Conservation (phyloP, 2,888 invertebrate genomes). For the Cremastinae sp. region DNA sequence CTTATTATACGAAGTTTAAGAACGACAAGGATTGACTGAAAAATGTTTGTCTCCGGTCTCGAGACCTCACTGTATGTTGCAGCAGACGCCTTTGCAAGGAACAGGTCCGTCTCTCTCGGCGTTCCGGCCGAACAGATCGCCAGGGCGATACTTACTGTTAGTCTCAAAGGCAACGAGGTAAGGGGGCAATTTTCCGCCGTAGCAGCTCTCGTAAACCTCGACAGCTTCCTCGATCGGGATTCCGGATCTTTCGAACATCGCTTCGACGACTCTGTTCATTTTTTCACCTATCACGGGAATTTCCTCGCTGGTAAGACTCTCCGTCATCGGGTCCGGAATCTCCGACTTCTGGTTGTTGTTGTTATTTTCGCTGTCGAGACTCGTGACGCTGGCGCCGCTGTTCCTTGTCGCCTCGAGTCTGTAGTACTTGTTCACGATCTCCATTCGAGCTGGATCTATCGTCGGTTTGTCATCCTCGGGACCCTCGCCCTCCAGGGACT, state of each 20-base stretch:
- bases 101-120: slow-evolving; percentile 68
- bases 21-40: slow-evolving; percentile 42
- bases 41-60: slow-evolving; percentile 46
- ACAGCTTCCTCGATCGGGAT: slow-evolving; percentile 76
- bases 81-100: slow-evolving; percentile 76
- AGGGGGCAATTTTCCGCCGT: slow-evolving; percentile 66
- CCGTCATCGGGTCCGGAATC: slow-evolving; percentile 66
- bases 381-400: slow-evolving; percentile 66
- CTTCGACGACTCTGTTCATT: slow-evolving; percentile 38
- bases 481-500: slow-evolving; percentile 66
- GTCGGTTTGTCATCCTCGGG: slow-evolving; percentile 63
- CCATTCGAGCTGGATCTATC: slow-evolving; percentile 66
- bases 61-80: slow-evolving; percentile 75
- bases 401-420: slow-evolving; percentile 70
- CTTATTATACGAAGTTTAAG: no score
- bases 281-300: slow-evolving; percentile 67
- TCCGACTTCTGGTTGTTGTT: slow-evolving; percentile 64
- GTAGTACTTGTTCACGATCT: slow-evolving; percentile 76
- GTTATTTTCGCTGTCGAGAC: slow-evolving; percentile 54
- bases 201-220: slow-evolving; percentile 77
- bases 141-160: slow-evolving; percentile 58
- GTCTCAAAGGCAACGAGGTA: slow-evolving; percentile 55
- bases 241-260: slow-evolving; percentile 32
- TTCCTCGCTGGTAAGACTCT: slow-evolving; percentile 68
- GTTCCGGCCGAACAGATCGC: slow-evolving; percentile 62